Conservation (phyloP, 2,888 invertebrate species). For the Vesta saturnalis region DNA sequence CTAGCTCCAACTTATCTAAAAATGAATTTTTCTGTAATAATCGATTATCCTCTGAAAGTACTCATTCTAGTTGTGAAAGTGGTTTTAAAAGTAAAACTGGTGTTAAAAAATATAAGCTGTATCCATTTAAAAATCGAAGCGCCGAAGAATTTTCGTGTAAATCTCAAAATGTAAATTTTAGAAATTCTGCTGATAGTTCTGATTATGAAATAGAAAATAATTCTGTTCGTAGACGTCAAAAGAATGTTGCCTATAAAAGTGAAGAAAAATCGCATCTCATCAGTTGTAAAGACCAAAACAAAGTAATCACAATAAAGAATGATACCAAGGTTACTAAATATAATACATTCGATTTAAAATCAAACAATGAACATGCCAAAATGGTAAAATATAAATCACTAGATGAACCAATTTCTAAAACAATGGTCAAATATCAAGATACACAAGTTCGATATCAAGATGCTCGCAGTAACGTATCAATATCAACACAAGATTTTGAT, state of each 20-base stretch:
- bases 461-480: conserved; percentile 57
- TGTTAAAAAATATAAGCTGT: conserved; percentile 42
- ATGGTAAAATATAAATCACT: conserved; percentile 58
- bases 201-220: conserved; percentile 54
- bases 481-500: conserved; percentile 58
- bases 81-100: conserved; percentile 21
- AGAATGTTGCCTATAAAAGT: conserved; percentile 52
- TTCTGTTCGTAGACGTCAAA: conserved; percentile 44
- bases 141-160: conserved; percentile 52
- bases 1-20: conserved; percentile 24
- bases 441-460: conserved; percentile 52
- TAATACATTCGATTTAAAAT: conserved; percentile 59
- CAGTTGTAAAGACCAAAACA: conserved; percentile 57
- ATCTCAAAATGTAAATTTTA: conserved; percentile 41
- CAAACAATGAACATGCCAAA: conserved; percentile 50
- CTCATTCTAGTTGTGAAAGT: conserved; percentile 25
- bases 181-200: conserved; percentile 55
- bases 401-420: conserved; percentile 53
- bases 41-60: conserved; percentile 23
- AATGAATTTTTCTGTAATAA: conserved; percentile 28
- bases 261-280: conserved; percentile 60
- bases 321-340: conserved; percentile 58
- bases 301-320: conserved; percentile 56
- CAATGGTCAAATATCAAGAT: conserved; percentile 34
- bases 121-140: conserved; percentile 52